Conservation (phyloP, 2,797 vertebrate species). For the Capromys pilorides region DNA sequence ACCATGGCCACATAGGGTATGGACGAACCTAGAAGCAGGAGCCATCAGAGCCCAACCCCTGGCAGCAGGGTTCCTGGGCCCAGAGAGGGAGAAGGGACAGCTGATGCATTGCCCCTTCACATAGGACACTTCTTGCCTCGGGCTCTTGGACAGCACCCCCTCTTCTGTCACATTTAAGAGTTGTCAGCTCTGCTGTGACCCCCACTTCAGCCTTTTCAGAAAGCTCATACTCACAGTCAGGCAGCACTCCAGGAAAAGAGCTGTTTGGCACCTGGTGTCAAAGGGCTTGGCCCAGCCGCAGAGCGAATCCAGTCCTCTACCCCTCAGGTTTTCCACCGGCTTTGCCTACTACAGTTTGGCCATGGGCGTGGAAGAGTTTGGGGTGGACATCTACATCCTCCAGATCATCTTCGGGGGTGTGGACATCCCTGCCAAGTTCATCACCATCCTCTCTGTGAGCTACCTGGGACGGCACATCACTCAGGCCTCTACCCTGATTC, state of each 20-base stretch:
- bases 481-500: conserved; percentile 84
- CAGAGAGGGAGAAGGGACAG: background rate
- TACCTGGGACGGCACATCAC: conserved; percentile 88
- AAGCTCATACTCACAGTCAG: background rate
- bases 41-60: background rate
- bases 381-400: conserved; percentile 92
- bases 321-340: conserved; percentile 92
- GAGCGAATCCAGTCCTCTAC: background rate
- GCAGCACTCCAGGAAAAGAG: background rate
- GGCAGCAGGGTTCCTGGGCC: background rate
- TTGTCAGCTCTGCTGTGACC: background rate
- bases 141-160: background rate
- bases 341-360: conserved; percentile 94
- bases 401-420: conserved; percentile 93
- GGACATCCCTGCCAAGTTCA: conserved; percentile 93
- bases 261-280: background rate
- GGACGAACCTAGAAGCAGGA: background rate
- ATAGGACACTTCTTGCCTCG: background rate
- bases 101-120: background rate
- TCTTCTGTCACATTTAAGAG: background rate
- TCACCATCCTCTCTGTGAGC: conserved; percentile 87
- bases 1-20: background rate
- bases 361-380: conserved; percentile 95
- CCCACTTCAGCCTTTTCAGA: background rate
- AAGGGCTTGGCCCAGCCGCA: background rate